Base-by-base conservation (phyloP, 2,888 invertebrate genomes). In the Taenaris catops region DNA sequence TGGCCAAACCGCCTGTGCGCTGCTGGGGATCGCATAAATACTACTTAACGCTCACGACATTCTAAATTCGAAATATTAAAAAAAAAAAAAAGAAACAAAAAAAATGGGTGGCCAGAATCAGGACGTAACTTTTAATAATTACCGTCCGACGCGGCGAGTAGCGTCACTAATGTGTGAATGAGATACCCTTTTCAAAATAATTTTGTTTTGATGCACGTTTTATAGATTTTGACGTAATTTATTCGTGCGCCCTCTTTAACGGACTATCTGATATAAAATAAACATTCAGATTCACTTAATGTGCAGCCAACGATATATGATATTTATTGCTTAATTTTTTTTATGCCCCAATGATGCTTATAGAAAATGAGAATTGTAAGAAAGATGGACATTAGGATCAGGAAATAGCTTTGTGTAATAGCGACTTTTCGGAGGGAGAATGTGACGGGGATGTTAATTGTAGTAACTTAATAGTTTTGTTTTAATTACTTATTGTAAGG, bases 1-100 rank as follows among this genome's bases (percentile, higher is more conserved):
- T 38, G 35, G 28, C 31, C 38, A 44, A 49, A 44, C 46, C 46
- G 38, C 48, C 48, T 48, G 60, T 65, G 65, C 79, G 52, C 79
- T 47, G 80, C 61, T 75, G 80, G 81, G 72, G 66, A 78, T 65
- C 81, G 67, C 84, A 86, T 86, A 84, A 84, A 86, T 84, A 84
- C 78, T 84, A 71, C 83, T 84, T 83, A 84, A 63, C 69, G 67
- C 58, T 65, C 69, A 59, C 65, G 75, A 74, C 71, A 71, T 64
- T 67, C 71, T 58, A 69, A 78, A 80, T 74, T 76, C 65, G 64
- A 65, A 67, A 65, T 61, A 58, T 56, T 55, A 51, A 59, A 55
- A 55, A 50, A 58, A 61, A 62, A 56, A 53, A 55, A 57, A 62
- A 58, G 47, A 53, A 51, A 59, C 56, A 55, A 51, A 58, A n/a